Percentiles rank a stretch among this genome's conserved stretches.
Evolutionary conservation across 2,113 vertebrate species (phyloP).

Genomic region (Uria aalge): DNA sequence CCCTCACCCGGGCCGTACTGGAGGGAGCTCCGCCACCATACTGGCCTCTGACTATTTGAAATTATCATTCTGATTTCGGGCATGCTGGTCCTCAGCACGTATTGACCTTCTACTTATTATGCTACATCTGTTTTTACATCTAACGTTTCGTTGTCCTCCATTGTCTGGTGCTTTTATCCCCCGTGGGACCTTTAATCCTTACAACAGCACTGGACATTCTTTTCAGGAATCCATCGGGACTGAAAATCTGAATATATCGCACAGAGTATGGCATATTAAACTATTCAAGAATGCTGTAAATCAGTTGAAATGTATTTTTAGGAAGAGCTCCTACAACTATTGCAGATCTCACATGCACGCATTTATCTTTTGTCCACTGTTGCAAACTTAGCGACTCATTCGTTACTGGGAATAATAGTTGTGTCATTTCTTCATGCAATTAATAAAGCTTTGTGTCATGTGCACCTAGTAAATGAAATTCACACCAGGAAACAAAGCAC

Average conservation of each 20-base stretch:
- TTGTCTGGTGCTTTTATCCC: neutral
- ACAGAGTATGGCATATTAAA: neutral
- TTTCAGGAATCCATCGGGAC: neutral
- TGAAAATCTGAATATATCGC: neutral
- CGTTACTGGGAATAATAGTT: conserved; percentile 33
- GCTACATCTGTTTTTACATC: conserved; percentile 28
- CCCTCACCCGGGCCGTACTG: neutral
- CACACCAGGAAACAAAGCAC: conserved; percentile 33
- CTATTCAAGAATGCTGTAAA: conserved; percentile 3
- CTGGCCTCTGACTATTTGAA: neutral
- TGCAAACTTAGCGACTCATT: conserved; percentile 27
- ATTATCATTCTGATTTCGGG: neutral
- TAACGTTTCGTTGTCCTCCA: conserved; percentile 10
- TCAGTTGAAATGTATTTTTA: conserved; percentile 36
- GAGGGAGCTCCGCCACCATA: neutral
- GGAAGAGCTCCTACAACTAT: neutral
- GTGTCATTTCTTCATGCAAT: neutral
- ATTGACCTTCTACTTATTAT: conserved; percentile 8
- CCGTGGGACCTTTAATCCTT: neutral
- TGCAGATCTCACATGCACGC: neutral
- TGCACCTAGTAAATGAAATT: neutral
- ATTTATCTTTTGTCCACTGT: neutral
- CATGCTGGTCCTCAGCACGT: neutral
- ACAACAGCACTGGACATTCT: conserved; percentile 18
- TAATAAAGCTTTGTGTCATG: conserved; percentile 22